A percentile compares a stretch with the other conserved stretches of the same genome.
Evolutionary conservation across 2,797 vertebrate species (phyloP).

Genomic region (Sphaeramia orbicularis): DNA sequence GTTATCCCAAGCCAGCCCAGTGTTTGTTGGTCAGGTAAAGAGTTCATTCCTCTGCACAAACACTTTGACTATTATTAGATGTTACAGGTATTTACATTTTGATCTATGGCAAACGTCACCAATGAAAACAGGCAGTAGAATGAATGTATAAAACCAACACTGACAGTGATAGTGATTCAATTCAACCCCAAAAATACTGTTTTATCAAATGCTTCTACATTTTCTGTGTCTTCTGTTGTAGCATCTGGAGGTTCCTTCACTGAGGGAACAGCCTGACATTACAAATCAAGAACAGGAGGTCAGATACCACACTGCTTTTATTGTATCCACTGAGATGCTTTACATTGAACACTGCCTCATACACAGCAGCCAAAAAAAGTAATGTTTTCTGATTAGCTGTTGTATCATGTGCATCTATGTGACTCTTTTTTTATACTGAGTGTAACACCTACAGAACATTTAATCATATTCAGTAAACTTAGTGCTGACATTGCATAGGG

Average conservation of each 20-base stretch:
- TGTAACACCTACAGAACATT: too few species aligned
- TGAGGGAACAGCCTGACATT: conserved; percentile 66
- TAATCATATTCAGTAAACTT: too few species aligned
- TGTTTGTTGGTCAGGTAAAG: conserved; percentile 75
- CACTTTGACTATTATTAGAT: too few species aligned
- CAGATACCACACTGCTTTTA: conserved; percentile 27
- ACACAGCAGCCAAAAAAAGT: not conserved
- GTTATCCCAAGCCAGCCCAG: conserved; percentile 49
- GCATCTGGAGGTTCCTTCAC: conserved; percentile 75
- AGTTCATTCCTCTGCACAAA: not conserved
- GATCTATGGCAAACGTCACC: not conserved
- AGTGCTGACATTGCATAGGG: too few species aligned
- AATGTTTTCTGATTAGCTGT: not conserved
- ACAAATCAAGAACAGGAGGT: conserved; percentile 78
- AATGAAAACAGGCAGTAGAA: not conserved
- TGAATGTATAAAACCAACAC: not conserved
- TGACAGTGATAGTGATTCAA: not conserved
- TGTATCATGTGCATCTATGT: too few species aligned
- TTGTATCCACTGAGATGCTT: not conserved
- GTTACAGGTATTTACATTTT: not conserved
- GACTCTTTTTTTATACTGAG: too few species aligned
- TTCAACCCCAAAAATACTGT: not conserved
- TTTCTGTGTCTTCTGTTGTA: conserved; percentile 38
- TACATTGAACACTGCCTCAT: not conserved
- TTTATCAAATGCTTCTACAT: not conserved